Evolutionary conservation across 1,140 invertebrate species (phyloP).

Genomic region (Ostrea edulis): DNA sequence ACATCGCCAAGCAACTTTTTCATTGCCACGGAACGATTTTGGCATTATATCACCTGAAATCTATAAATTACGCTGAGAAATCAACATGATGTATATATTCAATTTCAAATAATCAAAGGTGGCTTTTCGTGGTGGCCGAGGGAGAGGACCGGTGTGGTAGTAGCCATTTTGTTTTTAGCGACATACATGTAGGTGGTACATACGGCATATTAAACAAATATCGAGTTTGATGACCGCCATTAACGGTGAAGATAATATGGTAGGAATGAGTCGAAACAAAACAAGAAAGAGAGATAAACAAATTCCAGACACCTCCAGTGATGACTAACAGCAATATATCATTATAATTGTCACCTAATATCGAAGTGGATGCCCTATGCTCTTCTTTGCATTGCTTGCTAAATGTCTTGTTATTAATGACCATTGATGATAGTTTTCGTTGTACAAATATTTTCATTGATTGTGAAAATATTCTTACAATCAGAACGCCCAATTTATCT

Average conservation of each 20-base stretch:
- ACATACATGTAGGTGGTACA: too few species aligned
- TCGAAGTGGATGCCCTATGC: not conserved
- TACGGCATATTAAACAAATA: too few species aligned
- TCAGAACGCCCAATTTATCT: too few species aligned
- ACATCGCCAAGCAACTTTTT: not conserved
- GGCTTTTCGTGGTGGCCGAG: not conserved
- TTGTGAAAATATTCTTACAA: too few species aligned
- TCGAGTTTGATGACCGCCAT: too few species aligned
- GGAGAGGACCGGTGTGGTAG: not conserved
- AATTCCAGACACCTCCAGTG: not conserved
- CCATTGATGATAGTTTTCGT: too few species aligned
- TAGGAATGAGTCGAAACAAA: not conserved
- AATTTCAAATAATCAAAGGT: not conserved
- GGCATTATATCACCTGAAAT: not conserved
- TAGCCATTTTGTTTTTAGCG: too few species aligned
- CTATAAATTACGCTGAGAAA: not conserved
- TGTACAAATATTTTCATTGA: too few species aligned
- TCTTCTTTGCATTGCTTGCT: not conserved
- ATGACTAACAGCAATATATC: slow-evolving; percentile 2
- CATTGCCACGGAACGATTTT: not conserved
- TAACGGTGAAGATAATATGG: too few species aligned
- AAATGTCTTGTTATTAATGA: not conserved
- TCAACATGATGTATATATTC: not conserved
- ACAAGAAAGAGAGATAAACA: not conserved
- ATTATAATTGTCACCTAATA: slow-evolving; percentile 19